Base-by-base conservation (phyloP, 2,797 vertebrate species). In the Nyctibius grandis region DNA sequence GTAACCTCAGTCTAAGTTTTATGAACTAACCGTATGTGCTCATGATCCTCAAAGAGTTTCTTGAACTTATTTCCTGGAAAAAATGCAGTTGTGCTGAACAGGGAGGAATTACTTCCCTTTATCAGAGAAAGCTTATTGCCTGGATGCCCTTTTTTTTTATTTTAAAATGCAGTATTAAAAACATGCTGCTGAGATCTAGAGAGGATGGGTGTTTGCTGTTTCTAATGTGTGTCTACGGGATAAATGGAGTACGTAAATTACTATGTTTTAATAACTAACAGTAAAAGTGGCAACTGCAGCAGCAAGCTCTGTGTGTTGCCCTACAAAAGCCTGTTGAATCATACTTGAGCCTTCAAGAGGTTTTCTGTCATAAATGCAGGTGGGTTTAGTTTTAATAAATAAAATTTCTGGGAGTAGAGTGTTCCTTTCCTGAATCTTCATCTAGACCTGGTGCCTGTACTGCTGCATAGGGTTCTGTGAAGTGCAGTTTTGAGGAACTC, bases 1-100 rank as follows among this genome's bases (percentile, higher is more conserved):
- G 95, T 96, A 96, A 97, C 94, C 94, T 45, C 80, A 89, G 91
- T 93, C 95, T 93, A 89, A 89, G 93, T 97, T 95, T 85, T 96
- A 85, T 83, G 82, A 93, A 91, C 97, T 97, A 95, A 97, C 95
- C 65, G 26, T 73, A 89, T 95, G 87, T 96, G 75, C 93, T 96
- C 88, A 57, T 79, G 79, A 87, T 89, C 65, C 50, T 85, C 51
- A 59, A 36, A 88, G 70, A 76, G 56, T 74, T 80, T 91, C 61
- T 75, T 81, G 74, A 87, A 70, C 59, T 80, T 83, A 20, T 90
- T 90, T 97, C 83, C 38, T 83, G 91, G 82, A 87, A 92, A 65
- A 95, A 81, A 42, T n/a, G n/a, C 28, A 42, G 57, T 72, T 94
- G 64, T 73, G 25, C 48, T 53, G n/a, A 93, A 84, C 26, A 53